Base-by-base conservation (phyloP, 2,888 invertebrate species). In the Lymantria monacha region DNA sequence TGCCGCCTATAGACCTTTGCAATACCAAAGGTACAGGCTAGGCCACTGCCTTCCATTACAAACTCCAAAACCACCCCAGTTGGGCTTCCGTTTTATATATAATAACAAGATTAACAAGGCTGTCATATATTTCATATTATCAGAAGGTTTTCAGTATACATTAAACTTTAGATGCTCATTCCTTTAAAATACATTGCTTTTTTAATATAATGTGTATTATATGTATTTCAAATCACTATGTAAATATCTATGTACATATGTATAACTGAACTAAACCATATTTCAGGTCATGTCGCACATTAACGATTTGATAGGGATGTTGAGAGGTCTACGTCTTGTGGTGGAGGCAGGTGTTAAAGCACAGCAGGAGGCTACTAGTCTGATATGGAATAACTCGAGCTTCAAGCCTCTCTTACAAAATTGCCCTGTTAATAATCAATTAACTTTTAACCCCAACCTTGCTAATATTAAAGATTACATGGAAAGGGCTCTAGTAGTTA, bases 371-470 rank as follows among this genome's bases (percentile, higher is more conserved):
- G 84, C 92, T 57, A 74, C 93, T 50, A 93, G 90, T 75, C 83
- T 92, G 61, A 78, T 94, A 64, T 94, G 95, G 93, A 89, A 92
- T 78, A 95, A 95, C 80, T 96, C 96, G 13, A 95, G 94, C 76
- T 68, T 96, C 41, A 94, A 92, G 72, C 87, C 92, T 44, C 63
- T 81, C 41, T 53, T 84, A 51, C 77, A 81, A 53, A 77, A 59
- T 49, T 83, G 85, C 57, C 66, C 80, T 31, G 79, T 82, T 85
- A 33, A 33, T 33, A 85, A 87, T 77, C 54, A 75, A 51, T 51
- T 83, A 13, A 65, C 76, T 50, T 66, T 66, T 46, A 83, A 81
- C 65, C 75, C 80, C 41, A 76, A 69, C 51, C 72, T 82, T 22
- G 74, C 74, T n/a, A 48, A 75, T 48, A 59, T 80, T 31, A 81